These are phyloP conservation scores for Biston betularia DNA, from an alignment of 2,888 invertebrate genomes.

Conservation along the genomic window DNA sequence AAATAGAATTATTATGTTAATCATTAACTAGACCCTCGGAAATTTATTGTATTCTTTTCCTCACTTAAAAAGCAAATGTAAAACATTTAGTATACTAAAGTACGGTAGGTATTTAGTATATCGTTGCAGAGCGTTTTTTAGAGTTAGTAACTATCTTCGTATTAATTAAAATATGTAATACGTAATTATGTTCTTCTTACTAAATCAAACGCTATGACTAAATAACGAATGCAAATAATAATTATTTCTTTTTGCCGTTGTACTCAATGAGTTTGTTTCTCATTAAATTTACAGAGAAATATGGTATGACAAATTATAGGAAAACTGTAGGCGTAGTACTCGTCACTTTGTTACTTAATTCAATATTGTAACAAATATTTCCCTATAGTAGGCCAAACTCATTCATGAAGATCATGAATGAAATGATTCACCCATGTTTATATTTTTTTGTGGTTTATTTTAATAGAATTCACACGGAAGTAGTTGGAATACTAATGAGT, in stretches of 20 bases:
- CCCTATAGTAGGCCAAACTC: conserved; percentile 30
- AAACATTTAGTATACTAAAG: too few species aligned
- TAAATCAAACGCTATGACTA: too few species aligned
- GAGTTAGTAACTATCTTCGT: too few species aligned
- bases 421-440: conserved; percentile 44
- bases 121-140: too few species aligned
- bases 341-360: conserved; percentile 20
- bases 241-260: neutral
- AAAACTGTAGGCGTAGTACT: conserved; percentile 33
- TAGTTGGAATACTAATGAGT: conserved; percentile 42
- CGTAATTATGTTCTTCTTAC: too few species aligned
- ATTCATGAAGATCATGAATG: conserved; percentile 38
- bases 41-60: too few species aligned
- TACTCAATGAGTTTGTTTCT: conserved; percentile 14
- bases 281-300: conserved; percentile 34
- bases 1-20: too few species aligned
- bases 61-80: too few species aligned
- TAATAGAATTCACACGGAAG: conserved; percentile 39
- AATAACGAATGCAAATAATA: neutral
- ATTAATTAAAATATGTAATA: too few species aligned
- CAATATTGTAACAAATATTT: conserved; percentile 18
- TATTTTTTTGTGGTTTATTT: conserved; percentile 30
- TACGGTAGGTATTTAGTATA: too few species aligned
- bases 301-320: conserved; percentile 47
- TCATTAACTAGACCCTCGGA: too few species aligned